Evolutionary conservation across 1,140 invertebrate species (phyloP).

Genomic region (Drosophila dunni): DNA sequence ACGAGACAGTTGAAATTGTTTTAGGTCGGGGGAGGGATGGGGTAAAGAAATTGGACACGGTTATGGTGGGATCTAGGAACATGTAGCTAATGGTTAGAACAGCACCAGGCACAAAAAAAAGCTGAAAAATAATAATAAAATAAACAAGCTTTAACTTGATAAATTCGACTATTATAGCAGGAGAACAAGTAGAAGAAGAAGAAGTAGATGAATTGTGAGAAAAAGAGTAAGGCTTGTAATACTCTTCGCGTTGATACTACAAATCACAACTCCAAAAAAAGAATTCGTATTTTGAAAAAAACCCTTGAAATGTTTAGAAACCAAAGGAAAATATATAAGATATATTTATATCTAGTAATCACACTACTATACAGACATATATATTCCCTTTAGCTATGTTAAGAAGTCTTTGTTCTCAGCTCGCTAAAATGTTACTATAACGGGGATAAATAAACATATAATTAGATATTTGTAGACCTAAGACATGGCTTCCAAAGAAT

Average conservation of each 20-base stretch:
- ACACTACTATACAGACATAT: neutral
- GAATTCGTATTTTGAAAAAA: neutral
- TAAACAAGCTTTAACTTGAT: constrained; percentile 45
- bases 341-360: neutral
- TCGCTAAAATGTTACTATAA: constrained; percentile 38
- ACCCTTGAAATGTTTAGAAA: neutral
- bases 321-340: neutral
- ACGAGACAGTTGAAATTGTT: neutral
- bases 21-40: constrained; percentile 52
- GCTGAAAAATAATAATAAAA: constrained; percentile 1
- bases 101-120: constrained; percentile 15
- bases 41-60: constrained; percentile 7
- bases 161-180: neutral
- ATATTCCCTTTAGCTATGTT: neutral
- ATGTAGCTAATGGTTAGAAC: constrained; percentile 41
- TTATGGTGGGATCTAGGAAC: constrained; percentile 15
- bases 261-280: neutral
- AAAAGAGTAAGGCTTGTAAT: neutral
- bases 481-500: constrained; percentile 1
- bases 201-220: neutral
- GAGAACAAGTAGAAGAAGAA: neutral
- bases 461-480: constrained; percentile 6
- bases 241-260: neutral
- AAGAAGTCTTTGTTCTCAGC: constrained; percentile 7
- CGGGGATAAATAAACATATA: constrained; percentile 9